Percentiles rank a stretch among this genome's conserved stretches.
phyloP scores from a whole-genome alignment of 2,797 vertebrate species.

The Fistularia commersonii region DNA sequence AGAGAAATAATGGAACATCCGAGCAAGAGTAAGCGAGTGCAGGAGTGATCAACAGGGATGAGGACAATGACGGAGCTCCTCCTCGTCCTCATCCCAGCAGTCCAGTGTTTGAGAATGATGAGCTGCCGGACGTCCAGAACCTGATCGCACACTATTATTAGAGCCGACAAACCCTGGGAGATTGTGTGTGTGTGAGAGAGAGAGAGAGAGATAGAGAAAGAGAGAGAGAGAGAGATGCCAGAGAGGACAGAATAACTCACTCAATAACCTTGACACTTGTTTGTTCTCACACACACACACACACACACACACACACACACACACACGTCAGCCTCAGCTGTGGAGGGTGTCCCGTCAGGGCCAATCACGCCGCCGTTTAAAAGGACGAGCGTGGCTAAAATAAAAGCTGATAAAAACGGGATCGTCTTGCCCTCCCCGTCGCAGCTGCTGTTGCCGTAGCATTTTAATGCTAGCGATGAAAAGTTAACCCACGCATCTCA shows the following conservation, averaged over 20 bases:
- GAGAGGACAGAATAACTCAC: constrained; percentile 36
- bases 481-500: too few relatives aligned
- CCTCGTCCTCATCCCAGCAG: constrained; percentile 24
- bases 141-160: constrained; percentile 66
- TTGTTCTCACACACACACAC: background rate
- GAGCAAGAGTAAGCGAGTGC: background rate
- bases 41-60: background rate
- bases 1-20: background rate
- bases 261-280: constrained; percentile 41
- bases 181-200: constrained; percentile 5
- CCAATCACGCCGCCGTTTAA: too few relatives aligned
- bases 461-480: too few relatives aligned
- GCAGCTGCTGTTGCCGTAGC: too few relatives aligned
- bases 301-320: background rate
- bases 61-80: constrained; percentile 7
- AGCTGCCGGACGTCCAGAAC: constrained; percentile 33
- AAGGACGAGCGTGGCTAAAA: too few relatives aligned
- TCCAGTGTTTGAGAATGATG: constrained; percentile 8
- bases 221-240: constrained; percentile 22
- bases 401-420: too few relatives aligned
- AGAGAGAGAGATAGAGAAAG: too few relatives aligned
- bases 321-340: background rate
- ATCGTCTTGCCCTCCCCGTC: too few relatives aligned
- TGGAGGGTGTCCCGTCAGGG: background rate
- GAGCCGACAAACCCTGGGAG: constrained; percentile 48